Evolutionary conservation across 2,797 vertebrate species (phyloP).

Genomic region (Lutjanus argentimaculatus): DNA sequence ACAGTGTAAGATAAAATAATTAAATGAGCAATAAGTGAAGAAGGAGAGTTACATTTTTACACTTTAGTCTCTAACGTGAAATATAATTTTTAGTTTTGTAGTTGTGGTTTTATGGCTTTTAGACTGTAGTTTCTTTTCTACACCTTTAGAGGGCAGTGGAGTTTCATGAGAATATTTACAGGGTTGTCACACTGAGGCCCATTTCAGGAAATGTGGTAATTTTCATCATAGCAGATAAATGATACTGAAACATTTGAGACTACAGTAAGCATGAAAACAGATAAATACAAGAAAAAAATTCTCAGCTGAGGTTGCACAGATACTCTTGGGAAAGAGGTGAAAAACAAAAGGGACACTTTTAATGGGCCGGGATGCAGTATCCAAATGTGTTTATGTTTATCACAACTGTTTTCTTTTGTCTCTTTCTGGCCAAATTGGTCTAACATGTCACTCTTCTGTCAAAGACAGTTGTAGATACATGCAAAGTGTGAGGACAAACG

Average conservation of each 20-base stretch:
- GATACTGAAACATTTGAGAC: not conserved
- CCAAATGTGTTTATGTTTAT: not conserved
- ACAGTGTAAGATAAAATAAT: no score
- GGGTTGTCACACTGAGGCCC: not conserved
- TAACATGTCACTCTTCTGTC: not conserved
- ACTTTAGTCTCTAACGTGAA: not conserved
- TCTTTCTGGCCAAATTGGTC: not conserved
- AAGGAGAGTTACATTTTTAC: not conserved
- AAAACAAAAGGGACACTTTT: not conserved
- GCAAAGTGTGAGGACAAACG: constrained; percentile 7
- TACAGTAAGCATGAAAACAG: not conserved
- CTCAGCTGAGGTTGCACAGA: not conserved
- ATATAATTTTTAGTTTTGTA: no score
- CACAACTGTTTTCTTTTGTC: not conserved
- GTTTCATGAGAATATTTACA: constrained; percentile 3
- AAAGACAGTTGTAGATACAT: not conserved
- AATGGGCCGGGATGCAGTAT: not conserved
- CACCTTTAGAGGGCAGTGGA: constrained; percentile 66
- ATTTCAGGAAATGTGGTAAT: not conserved
- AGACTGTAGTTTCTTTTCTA: not conserved
- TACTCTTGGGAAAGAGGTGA: not conserved
- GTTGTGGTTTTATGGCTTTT: not conserved
- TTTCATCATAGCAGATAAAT: not conserved
- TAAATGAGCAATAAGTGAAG: no score
- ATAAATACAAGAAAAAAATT: not conserved